Conservation (phyloP, 1,140 invertebrate species). For the Gonioctena quinquepunctata region DNA sequence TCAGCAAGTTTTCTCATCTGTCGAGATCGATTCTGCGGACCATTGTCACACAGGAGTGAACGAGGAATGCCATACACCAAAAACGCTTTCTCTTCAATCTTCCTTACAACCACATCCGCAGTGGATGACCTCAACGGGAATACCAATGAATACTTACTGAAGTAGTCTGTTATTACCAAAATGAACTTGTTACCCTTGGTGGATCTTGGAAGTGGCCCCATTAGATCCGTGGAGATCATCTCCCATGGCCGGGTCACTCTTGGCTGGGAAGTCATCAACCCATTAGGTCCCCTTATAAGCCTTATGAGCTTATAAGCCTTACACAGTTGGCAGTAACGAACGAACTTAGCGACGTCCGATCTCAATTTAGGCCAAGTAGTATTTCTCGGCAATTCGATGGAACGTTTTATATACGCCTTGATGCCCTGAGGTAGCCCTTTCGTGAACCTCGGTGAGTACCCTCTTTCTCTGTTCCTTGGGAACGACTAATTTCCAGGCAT, state of each 20-base stretch:
- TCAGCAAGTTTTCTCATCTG: slow-evolving; percentile 12
- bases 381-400: slow-evolving; percentile 15
- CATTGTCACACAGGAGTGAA: slow-evolving; percentile 17
- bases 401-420: slow-evolving; percentile 43
- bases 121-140: slow-evolving; percentile 11
- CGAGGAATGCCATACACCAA: slow-evolving; percentile 16
- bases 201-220: slow-evolving; percentile 35
- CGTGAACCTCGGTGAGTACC: slow-evolving; percentile 23
- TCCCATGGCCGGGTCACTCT: slow-evolving; percentile 37
- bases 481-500: slow-evolving; percentile 31
- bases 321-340: slow-evolving; percentile 41
- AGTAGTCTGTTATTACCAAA: slow-evolving; percentile 9
- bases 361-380: slow-evolving; percentile 47
- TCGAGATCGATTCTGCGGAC: slow-evolving; percentile 8
- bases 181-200: slow-evolving; percentile 5
- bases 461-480: slow-evolving; percentile 16
- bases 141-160: background rate
- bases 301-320: slow-evolving; percentile 36
- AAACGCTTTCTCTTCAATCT: slow-evolving; percentile 18
- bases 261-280: slow-evolving; percentile 39
- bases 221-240: slow-evolving; percentile 40
- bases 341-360: slow-evolving; percentile 34
- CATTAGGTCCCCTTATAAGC: slow-evolving; percentile 33
- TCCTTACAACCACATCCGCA: background rate
- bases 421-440: slow-evolving; percentile 27